Evolutionary conservation across 2,113 vertebrate species (phyloP), one percentile per base, ranked within the genome.

Genomic region (Ciconia maguari): DNA sequence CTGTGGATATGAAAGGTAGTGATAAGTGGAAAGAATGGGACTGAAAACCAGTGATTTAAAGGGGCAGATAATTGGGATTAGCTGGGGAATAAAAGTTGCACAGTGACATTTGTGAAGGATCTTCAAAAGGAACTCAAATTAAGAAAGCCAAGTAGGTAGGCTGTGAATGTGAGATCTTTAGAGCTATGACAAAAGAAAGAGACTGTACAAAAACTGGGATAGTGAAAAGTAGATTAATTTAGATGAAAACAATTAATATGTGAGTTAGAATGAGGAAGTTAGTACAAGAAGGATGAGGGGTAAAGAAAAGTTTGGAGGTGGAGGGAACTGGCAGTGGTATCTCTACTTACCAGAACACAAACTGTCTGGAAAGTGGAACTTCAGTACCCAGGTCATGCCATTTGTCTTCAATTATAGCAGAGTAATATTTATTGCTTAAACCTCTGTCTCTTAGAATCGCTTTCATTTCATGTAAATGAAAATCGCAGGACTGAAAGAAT

Each of bases 271-370:
- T 48, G 48, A 83, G 27, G 34, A 77, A 52, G 4, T 49, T 13
- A 34, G 29, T 34, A 14, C 22, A 17, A 66, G 46, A n/a, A 81
- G 21, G 41, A 41, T n/a, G 21, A 83, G 9, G 8, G 6, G 4
- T 32, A 25, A 76, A 25, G 21, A 48, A 48, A 51, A 44, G 11
- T 24, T 34, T 34, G 21, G 32, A 61, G 19, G 32, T 26, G 26
- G 6, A 69, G 34, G 48, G 15, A 58, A 49, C 34, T 57, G 48
- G 7, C 13, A 42, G n/a, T 6, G 1, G 0, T 60, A 20, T 36
- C 38, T 81, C 36, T 48, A 15, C 26, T 69, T 16, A 38, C 30
- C 27, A 58, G 18, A 75, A 29, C 38, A 32, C 38, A 55, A 64
- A 60, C 8, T 2, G 2, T 46, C 27, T 19, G 9, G 68, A 55